phyloP scores from a whole-genome alignment of 2,888 invertebrate species.

The Andrena bicolor region DNA sequence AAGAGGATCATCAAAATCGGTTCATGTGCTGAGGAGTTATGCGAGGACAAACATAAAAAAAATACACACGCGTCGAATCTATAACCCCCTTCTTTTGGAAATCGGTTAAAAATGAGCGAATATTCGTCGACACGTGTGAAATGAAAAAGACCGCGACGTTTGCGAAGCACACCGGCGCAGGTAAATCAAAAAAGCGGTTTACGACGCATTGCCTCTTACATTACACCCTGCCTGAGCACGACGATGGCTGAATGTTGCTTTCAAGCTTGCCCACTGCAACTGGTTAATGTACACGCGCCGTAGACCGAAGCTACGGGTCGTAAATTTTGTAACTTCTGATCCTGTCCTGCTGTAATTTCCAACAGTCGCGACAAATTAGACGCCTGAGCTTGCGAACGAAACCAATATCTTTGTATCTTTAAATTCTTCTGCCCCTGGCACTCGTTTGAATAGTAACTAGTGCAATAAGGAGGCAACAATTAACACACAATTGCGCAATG shows the following conservation, averaged over 20 bases:
- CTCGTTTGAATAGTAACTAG: too few species aligned
- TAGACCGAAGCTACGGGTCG: slow-evolving; percentile 44
- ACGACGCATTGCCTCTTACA: slow-evolving; percentile 53
- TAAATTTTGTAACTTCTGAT: slow-evolving; percentile 62
- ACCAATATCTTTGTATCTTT: too few species aligned
- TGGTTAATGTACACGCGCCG: slow-evolving; percentile 50
- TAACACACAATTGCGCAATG: too few species aligned
- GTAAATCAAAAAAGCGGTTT: slow-evolving; percentile 54
- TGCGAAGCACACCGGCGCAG: background rate
- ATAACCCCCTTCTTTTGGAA: too few species aligned
- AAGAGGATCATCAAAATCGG: too few species aligned
- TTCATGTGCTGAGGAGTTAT: too few species aligned
- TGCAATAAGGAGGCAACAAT: too few species aligned
- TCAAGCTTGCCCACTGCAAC: slow-evolving; percentile 48
- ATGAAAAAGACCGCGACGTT: background rate
- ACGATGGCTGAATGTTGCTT: slow-evolving; percentile 53
- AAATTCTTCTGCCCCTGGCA: too few species aligned
- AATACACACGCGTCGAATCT: too few species aligned
- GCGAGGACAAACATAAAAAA: too few species aligned
- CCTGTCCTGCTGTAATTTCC: slow-evolving; percentile 39
- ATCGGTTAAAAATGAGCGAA: too few species aligned
- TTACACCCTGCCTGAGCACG: slow-evolving; percentile 52
- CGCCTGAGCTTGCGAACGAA: slow-evolving; percentile 22
- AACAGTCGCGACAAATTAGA: slow-evolving; percentile 41
- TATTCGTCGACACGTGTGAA: too few species aligned